Evolutionary conservation across 2,113 vertebrate genomes (phyloP), one percentile per base, ranked within the genome.

Genomic region (Larimichthys crocea): DNA sequence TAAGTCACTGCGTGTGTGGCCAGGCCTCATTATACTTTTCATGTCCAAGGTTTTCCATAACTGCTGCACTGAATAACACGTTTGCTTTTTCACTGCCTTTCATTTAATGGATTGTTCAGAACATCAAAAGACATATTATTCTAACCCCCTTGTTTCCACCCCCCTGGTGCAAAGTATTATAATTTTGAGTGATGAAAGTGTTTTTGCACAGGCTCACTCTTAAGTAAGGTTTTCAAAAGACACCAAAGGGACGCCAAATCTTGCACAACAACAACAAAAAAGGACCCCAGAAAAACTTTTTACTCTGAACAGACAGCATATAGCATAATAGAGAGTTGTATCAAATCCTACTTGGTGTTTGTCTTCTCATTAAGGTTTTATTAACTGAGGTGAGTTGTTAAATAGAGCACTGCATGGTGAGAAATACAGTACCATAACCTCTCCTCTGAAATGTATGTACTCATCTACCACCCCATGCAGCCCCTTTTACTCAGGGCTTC

Each of bases 111-210:
- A 76, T 91, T 86, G 79, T 91, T 91, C 85, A 84, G 69, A 90
- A 91, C 87, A 90, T 93, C 90, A 93, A 92, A 93, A 89, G 88
- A 59, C 64, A 29, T 80, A 92, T 93, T 90, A 84, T 87, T 77
- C 68, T 61, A 65, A 75, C 42, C 60, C 87, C 70, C 77, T 78
- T 70, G 74, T 82, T 83, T 89, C 71, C 76, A 63, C 85, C 70
- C 42, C 82, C 67, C 60, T 3, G 15, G 72, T 80, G 83, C 64
- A 88, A 82, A 84, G 69, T 77, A 79, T 87, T 82, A 86, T 76
- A 77, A 90, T 91, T 87, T 74, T 70, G 71, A 76, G 80, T 86
- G 91, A 93, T 92, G 86, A 91, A 92, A 90, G 87, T 74, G 71
- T 84, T 88, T 86, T 70, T 85, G 61, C 56, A 68, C 29, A 66